Conservation (phyloP, 2,797 vertebrate genomes). For the Sebastolobus altivelis region DNA sequence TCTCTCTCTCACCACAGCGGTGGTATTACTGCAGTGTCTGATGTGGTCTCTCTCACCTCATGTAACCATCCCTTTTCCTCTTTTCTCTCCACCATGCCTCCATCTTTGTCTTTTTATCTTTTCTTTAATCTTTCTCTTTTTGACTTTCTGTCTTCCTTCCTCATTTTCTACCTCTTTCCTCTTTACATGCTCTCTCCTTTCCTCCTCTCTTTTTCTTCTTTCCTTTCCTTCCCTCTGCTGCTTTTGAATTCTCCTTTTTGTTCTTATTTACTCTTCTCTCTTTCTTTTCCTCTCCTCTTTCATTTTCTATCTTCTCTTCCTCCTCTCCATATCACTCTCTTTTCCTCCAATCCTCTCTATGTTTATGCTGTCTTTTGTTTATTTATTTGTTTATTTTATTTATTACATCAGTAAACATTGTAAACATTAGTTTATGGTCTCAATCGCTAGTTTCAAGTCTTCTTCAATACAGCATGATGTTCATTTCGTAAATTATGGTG, state of each 20-base stretch:
- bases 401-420: too few species aligned
- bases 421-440: too few species aligned
- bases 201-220: neutral
- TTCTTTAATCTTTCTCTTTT: neutral
- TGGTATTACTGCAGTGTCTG: conserved; percentile 42
- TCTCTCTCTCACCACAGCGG: conserved; percentile 49
- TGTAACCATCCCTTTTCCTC: conserved; percentile 35
- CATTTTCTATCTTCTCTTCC: fast-evolving
- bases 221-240: neutral
- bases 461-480: too few species aligned
- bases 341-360: neutral
- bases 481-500: too few species aligned
- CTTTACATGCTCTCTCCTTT: neutral
- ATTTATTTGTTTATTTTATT: too few species aligned
- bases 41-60: conserved; percentile 66
- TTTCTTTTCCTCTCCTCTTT: neutral
- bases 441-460: too few species aligned
- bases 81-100: neutral
- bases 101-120: conserved; percentile 3
- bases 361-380: conserved; percentile 57
- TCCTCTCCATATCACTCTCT: too few species aligned
- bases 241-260: neutral
- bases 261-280: neutral
- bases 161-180: neutral
- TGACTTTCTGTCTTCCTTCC: neutral